Evolutionary conservation across 2,113 vertebrate species (phyloP), one percentile per base, ranked within the genome.

Genomic region (Colinus virginianus): DNA sequence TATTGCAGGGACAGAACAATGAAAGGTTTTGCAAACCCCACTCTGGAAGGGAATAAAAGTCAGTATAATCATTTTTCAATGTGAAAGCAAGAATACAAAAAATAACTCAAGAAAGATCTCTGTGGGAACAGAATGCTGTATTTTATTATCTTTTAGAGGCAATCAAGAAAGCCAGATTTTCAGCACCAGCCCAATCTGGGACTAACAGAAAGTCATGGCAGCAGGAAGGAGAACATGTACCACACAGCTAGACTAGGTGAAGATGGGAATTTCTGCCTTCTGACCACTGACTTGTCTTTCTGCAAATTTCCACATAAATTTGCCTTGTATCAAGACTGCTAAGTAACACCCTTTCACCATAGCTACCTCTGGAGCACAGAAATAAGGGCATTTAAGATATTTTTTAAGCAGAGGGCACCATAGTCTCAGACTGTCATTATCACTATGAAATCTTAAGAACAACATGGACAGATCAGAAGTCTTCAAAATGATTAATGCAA

Each of bases 1-100:
- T 89, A 85, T 91, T 95, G 80, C 58, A 76, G 78, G 89, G 38
- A 49, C 15, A 66, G 46, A 92, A 77, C 67, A 82, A 79, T 59
- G 55, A 90, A 30, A 67, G 55, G 68, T 67, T 90, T 92, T 74
- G 51, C 48, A 90, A 90, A 87, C 5, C 8, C n/a, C 46, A 51
- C 25, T 36, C 6, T 70, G 32, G 66, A 67, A 76, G 40, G 48
- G 5, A 62, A 30, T 46, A 79, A n/a, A 76, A 67, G 20, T 68
- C 28, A 72, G 87, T 55, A 48, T 53, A 66, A 43, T 15, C 2
- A 43, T 78, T 80, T 55, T 89, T 87, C 53, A 82, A 18, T 48
- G 42, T 46, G 68, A 90, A 94, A 66, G 4, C 23, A 87, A 78
- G 45, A 43, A 80, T 42, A 72, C 17, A 59, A 4, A 92, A 43